Percentiles rank a stretch among this genome's conserved stretches.
Evolutionary conservation across 1,140 invertebrate species (phyloP).

Genomic region (Apis dorsata): DNA sequence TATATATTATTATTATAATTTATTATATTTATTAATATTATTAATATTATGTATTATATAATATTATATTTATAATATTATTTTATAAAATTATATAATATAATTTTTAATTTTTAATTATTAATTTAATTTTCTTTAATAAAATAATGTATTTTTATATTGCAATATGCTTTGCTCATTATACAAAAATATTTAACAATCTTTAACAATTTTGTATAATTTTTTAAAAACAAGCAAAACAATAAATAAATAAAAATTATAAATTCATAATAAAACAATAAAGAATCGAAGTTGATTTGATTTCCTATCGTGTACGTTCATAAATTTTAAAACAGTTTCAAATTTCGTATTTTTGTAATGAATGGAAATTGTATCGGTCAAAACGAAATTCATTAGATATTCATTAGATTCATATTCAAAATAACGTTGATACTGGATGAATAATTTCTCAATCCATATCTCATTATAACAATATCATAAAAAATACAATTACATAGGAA

Average conservation of each 20-base stretch:
- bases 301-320: neutral
- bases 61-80: too few relatives aligned
- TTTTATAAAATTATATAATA: too few relatives aligned
- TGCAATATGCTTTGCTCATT: neutral
- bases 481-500: constrained; percentile 8
- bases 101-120: too few relatives aligned
- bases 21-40: too few relatives aligned
- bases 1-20: too few relatives aligned
- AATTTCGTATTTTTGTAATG: too few relatives aligned
- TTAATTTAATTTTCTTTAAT: neutral
- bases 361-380: neutral
- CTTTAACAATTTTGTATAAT: neutral
- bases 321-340: neutral
- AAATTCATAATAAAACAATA: too few relatives aligned
- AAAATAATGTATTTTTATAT: neutral
- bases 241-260: neutral
- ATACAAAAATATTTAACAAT: neutral
- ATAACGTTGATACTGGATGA: constrained; percentile 8
- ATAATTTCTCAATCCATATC: constrained; percentile 28
- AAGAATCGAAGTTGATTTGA: neutral
- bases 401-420: neutral
- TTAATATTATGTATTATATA: too few relatives aligned
- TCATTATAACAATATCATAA: constrained; percentile 15
- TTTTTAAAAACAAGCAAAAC: neutral
- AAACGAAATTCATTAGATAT: neutral